Evolutionary conservation across 2,888 invertebrate genomes (phyloP), one percentile per base, ranked within the genome.

Genomic region (Mechanitis mazaeus): DNA sequence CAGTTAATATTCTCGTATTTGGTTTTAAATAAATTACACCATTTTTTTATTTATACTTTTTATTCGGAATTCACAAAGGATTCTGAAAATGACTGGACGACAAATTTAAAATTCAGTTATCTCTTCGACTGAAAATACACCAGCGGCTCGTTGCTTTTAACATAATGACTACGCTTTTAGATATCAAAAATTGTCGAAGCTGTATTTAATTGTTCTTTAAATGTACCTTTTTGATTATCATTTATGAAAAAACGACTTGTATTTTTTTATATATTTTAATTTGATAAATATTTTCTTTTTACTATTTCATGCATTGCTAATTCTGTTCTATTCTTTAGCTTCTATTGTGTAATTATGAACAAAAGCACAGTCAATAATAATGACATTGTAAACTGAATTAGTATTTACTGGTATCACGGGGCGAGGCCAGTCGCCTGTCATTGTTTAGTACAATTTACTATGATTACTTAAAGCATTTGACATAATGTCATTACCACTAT

Each of bases 391-490:
- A 50, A 3, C 11, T 6, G 50, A 31, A 50, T 50, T 50, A 50
- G 59, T 59, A 59, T 56, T 63, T 42, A 63, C 59, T 53, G 45
- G 55, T 64, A 61, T 56, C 54, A 60, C 56, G 33, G 59, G 58
- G 33, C 63, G 61, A 67, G 67, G 45, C 33, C 20, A 20, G 54
- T 54, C 45, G 58, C 20, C 46, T 53, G 53, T 55, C 65, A 64
- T 66, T 65, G 65, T 65, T 66, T 66, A 64, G 58, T 50, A 64
- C 59, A 60, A 66, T 66, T 64, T 61, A 61, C 64, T 61, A 59
- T 61, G 61, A 66, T 66, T 64, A 61, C 55, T 58, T 47, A 55
- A 45, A 59, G 54, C 56, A 56, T 56, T 57, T 54, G 45, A 58
- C 56, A 54, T 42, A 59, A 59, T 47, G 56, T 61, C 60, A 63